A percentile compares a stretch with the other conserved stretches of the same genome.
These are phyloP conservation scores for Amphipoea lucens DNA, from an alignment of 2,888 invertebrate genomes.

Conservation along the genomic window DNA sequence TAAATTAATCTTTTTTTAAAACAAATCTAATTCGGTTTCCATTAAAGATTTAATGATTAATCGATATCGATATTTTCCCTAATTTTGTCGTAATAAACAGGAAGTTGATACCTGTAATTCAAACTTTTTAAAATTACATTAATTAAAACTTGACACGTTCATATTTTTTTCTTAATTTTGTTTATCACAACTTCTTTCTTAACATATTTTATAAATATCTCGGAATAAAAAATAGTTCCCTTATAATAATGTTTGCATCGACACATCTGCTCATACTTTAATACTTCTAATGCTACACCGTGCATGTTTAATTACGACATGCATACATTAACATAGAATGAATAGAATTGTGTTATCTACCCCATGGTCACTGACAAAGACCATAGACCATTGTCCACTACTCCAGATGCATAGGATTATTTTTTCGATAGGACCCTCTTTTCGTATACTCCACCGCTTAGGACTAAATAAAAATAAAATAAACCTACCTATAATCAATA, in stretches of 20 bases:
- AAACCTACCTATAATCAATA: not conserved
- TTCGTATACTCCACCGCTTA: not conserved
- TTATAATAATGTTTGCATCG: constrained; percentile 14
- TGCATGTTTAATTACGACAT: constrained; percentile 55
- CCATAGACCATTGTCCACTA: constrained; percentile 45
- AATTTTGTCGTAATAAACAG: not conserved
- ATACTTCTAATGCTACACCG: constrained; percentile 30
- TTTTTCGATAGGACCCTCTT: constrained; percentile 38
- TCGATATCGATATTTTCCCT: not conserved
- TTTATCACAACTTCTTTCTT: not conserved
- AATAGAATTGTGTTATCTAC: constrained; percentile 40
- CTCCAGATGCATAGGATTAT: constrained; percentile 43
- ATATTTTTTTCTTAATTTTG: not conserved
- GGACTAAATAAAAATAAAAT: constrained; percentile 3
- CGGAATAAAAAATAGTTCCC: constrained; percentile 28
- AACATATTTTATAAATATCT: not conserved
- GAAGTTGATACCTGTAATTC: not conserved
- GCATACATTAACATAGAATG: constrained; percentile 53
- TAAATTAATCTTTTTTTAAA: constrained; percentile 29
- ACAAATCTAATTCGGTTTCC: constrained; percentile 18
- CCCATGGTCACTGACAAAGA: constrained; percentile 43
- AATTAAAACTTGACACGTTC: not conserved
- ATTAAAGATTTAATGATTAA: constrained; percentile 16
- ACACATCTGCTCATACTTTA: constrained; percentile 67
- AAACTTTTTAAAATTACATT: not conserved